These are phyloP conservation scores for Rhinolophus sinicus DNA, from an alignment of 2,113 vertebrate species.

Conservation along the genomic window DNA sequence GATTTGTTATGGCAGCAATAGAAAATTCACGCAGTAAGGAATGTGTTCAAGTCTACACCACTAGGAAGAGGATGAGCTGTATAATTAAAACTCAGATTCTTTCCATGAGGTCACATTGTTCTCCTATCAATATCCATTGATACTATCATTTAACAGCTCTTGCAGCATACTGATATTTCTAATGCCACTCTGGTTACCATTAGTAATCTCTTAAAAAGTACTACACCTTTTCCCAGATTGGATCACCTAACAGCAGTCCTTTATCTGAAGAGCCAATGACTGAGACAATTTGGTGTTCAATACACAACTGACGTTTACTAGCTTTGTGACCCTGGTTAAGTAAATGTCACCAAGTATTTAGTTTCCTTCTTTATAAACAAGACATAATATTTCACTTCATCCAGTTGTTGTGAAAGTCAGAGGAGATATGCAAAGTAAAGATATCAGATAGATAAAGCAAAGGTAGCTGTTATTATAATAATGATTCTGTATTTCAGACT, in stretches of 20 bases:
- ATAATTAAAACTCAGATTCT: not conserved
- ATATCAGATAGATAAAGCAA: not conserved
- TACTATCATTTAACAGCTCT: not conserved
- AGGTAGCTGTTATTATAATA: not conserved
- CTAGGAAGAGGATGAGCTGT: not conserved
- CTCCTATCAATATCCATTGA: not conserved
- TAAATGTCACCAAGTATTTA: not conserved
- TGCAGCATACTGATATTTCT: not conserved
- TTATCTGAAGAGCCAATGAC: not conserved
- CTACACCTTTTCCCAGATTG: not conserved
- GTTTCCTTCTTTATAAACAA: not conserved
- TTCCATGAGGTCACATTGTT: not conserved
- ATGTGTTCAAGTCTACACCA: not conserved
- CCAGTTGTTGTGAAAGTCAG: not conserved
- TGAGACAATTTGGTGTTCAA: not conserved
- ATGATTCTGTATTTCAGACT: not conserved
- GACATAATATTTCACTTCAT: not conserved
- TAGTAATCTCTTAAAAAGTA: not conserved
- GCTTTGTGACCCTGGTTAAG: not conserved
- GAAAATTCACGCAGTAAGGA: not conserved
- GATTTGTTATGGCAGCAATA: not conserved
- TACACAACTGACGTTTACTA: not conserved
- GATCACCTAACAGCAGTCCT: not conserved
- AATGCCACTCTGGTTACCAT: not conserved
- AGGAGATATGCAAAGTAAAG: not conserved